Evolutionary conservation across 2,888 invertebrate genomes (phyloP), one percentile per base, ranked within the genome.

Genomic region (Pollenia angustigena): DNA sequence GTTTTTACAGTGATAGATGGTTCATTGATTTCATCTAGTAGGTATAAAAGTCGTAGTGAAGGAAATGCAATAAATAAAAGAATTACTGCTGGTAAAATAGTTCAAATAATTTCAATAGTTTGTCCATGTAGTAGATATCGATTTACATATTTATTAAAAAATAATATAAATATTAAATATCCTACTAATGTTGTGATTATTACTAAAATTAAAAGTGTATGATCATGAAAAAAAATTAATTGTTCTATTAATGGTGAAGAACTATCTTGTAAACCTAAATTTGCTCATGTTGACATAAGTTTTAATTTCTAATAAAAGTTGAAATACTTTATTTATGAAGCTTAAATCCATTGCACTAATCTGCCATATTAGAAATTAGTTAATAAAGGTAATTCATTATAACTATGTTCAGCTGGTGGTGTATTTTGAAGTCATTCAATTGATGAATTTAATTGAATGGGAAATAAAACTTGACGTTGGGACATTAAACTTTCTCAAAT

Each of bases 181-280:
- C 94, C 90, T 23, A 95, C 95, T 94, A 95, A 91, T 89, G 94
- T 92, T 87, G 95, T 95, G 94, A 95, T 95, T 94, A 95, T 94
- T 89, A 95, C 92, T 92, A 95, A 91, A 94, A 95, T 95, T 93
- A 95, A 91, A 93, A 95, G 90, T 2, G 94, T 94, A 89, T 95
- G 95, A 92, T 95, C 95, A 91, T 95, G 95, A 90, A 95, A 95
- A 91, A 95, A 95, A 90, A 94, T 94, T 93, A 95, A 93, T 94
- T 95, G 95, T 95, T 95, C 95, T 95, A 96, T 96, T 93, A 95
- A 91, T 54, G 95, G 95, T 0, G 95, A 95, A 64, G 94, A 93
- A 89, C 95, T 93, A 93, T 96, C 95, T 95, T 95, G 95, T 87
- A 95, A 91, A 85, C 93, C 93, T 89, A 95, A 90, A 90, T 94